phyloP scores from a whole-genome alignment of 2,797 vertebrate species.

The Sciurus carolinensis region DNA sequence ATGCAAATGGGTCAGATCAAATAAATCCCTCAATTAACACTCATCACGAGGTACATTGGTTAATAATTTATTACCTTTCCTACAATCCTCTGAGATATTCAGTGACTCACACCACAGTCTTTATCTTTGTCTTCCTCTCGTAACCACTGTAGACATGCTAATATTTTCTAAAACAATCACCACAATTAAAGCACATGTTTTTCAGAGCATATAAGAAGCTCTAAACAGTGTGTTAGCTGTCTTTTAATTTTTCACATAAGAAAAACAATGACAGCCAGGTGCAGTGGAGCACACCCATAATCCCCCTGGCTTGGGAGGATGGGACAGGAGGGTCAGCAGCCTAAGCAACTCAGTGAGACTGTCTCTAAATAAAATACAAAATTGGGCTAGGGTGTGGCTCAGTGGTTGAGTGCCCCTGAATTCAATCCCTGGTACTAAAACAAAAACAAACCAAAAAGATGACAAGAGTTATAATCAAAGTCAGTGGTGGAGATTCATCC shows the following conservation, averaged over 20 bases:
- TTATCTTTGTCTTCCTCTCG: background rate
- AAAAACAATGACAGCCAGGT: background rate
- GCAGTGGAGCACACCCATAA: no score
- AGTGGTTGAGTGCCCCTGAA: no score
- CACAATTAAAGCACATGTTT: background rate
- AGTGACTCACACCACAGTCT: no score
- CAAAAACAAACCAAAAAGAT: no score
- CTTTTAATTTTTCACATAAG: background rate
- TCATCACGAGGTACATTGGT: background rate
- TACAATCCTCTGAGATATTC: background rate
- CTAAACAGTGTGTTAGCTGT: background rate
- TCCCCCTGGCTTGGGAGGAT: no score
- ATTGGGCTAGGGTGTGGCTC: no score
- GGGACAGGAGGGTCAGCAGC: no score
- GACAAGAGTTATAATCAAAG: background rate
- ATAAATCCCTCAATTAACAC: background rate
- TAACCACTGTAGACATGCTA: background rate
- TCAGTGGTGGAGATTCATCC: background rate
- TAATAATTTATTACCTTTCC: slow-evolving; percentile 28
- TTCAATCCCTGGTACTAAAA: no score
- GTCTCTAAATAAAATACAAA: no score
- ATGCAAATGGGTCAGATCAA: background rate
- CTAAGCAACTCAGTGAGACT: no score
- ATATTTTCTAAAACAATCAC: background rate
- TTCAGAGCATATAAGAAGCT: background rate